These are phyloP conservation scores for Xiphophorus hellerii DNA, from an alignment of 2,113 vertebrate species.

Conservation along the genomic window DNA sequence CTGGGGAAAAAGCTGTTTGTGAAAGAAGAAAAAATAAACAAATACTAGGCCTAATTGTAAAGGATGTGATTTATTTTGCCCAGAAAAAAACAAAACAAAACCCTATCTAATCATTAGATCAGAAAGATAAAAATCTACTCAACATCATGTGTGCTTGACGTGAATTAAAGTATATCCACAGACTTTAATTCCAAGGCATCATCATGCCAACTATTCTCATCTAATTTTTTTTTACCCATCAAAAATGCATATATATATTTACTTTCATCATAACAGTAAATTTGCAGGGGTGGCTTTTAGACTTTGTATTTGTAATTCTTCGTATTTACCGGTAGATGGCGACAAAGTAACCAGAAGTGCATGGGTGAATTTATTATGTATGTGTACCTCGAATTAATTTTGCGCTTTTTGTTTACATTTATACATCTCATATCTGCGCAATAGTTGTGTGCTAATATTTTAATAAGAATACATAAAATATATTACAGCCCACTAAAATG, in stretches of 20 bases:
- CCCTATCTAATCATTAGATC: background rate
- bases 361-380: background rate
- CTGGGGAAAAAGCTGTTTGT: background rate
- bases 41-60: background rate
- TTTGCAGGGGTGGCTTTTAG: too few species aligned
- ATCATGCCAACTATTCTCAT: background rate
- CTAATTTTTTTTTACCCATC: background rate
- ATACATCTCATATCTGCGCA: too few species aligned
- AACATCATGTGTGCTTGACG: background rate
- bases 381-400: background rate
- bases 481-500: too few species aligned
- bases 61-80: background rate
- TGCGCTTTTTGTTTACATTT: too few species aligned
- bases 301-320: background rate
- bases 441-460: too few species aligned
- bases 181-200: background rate
- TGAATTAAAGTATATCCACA: background rate
- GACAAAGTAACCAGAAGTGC: constrained; percentile 1
- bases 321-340: constrained; percentile 32
- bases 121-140: background rate
- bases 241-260: too few species aligned
- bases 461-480: background rate
- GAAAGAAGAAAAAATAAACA: background rate
- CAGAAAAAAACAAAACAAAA: background rate
- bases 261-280: too few species aligned